These are phyloP conservation scores for Lophius piscatorius DNA, from an alignment of 2,113 vertebrate species.

Conservation along the genomic window DNA sequence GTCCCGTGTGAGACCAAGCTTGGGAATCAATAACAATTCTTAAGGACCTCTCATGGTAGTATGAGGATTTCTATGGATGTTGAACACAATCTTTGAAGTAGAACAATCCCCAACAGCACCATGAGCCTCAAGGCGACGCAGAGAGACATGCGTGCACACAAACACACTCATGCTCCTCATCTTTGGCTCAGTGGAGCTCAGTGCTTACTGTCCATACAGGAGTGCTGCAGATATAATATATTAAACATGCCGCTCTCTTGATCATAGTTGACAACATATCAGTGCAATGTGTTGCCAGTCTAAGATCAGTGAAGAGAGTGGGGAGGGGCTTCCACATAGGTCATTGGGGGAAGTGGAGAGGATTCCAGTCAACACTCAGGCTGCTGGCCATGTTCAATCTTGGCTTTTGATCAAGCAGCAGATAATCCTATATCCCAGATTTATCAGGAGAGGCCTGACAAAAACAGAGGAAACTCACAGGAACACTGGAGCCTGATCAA, in stretches of 20 bases:
- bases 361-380: slow-evolving; percentile 24
- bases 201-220: slow-evolving; percentile 3
- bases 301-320: neutral
- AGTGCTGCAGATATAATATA: slow-evolving; percentile 29
- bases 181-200: slow-evolving; percentile 9
- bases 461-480: slow-evolving; percentile 29
- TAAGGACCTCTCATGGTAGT: slow-evolving; percentile 55
- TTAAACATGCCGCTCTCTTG: slow-evolving; percentile 21
- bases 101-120: slow-evolving; percentile 14
- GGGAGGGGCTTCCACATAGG: neutral
- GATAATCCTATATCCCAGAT: slow-evolving; percentile 62
- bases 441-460: slow-evolving; percentile 43
- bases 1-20: slow-evolving; percentile 58
- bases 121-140: slow-evolving; percentile 5
- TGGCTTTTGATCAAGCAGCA: slow-evolving; percentile 58
- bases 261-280: slow-evolving; percentile 27
- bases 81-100: slow-evolving; percentile 50
- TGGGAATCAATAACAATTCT: slow-evolving; percentile 70
- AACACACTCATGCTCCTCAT: slow-evolving; percentile 1
- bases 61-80: slow-evolving; percentile 69
- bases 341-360: slow-evolving; percentile 9
- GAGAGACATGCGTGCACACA: neutral
- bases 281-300: neutral
- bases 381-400: slow-evolving; percentile 50
- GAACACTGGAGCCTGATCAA: slow-evolving; percentile 53